Base-by-base conservation (phyloP, 2,797 vertebrate species). In the Neoniphon sammara region DNA sequence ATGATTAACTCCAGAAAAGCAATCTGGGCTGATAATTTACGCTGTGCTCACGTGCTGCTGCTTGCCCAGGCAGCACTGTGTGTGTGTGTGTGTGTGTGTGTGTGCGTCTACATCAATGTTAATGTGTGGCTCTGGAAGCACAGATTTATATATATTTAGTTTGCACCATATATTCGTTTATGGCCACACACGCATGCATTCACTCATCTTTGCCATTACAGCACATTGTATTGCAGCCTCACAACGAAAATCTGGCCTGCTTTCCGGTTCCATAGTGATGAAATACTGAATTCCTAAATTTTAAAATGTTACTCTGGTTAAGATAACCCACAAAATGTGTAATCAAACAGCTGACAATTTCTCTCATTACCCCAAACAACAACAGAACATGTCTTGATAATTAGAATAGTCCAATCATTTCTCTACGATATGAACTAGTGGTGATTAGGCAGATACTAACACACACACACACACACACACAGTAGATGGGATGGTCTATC, bases 1-100 rank as follows among this genome's bases (percentile, higher is more conserved):
- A 93, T 92, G 88, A 93, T 93, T 93, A 92, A 93, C 89, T 92
- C 86, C 78, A 88, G 85, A 86, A 85, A 91, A 92, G 87, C 89
- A 90, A 91, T 89, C 87, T 85, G 82, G 75, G 80, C 46, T 70
- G 87, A 88, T 90, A 79, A 91, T 92, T 92, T 91, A 89, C 78
- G 63, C 80, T 12, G 66, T 0, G 80, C 69, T 78, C 72, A 64
- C 77, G 75, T 63, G 85, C 80, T 25, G 75, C 55, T 71, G 84
- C 73, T 64, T 84, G 83, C 82, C 54, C 55, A 9, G 70, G 69
- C 80, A 7, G 21, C 39, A 25, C 66, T 82, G 42, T 44, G 25
- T 54, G 39, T 57, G 57, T 54, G 42, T 56, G 56, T 56, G 30
- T 73, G 60, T 25, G 59, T 63, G 25, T 70, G 55, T 36, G 25